These are phyloP conservation scores for Nymphalis c-album DNA, from an alignment of 2,888 invertebrate species.

Conservation along the genomic window DNA sequence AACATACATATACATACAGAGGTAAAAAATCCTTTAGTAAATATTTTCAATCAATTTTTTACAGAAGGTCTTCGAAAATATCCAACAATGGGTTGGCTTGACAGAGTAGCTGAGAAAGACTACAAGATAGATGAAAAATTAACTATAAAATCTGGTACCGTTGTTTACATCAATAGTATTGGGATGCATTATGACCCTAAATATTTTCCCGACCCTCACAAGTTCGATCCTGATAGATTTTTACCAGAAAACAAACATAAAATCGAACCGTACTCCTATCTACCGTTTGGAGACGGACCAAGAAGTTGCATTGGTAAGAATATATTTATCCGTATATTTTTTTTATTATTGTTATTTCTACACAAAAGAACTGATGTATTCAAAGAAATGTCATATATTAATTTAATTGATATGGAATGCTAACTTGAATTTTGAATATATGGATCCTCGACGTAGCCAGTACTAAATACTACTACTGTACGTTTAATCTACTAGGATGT, in stretches of 20 bases:
- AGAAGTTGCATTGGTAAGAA: slow-evolving; percentile 80
- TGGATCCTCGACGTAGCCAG: too few relatives aligned
- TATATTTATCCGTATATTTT: neutral
- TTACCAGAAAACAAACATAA: slow-evolving; percentile 76
- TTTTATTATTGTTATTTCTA: too few relatives aligned
- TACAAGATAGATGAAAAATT: slow-evolving; percentile 45
- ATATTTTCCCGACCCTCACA: slow-evolving; percentile 75
- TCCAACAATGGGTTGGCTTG: slow-evolving; percentile 46
- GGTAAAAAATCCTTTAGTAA: neutral
- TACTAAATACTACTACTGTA: too few relatives aligned
- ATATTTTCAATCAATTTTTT: slow-evolving; percentile 2
- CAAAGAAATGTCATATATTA: too few relatives aligned
- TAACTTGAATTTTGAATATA: too few relatives aligned
- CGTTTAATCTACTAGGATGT: too few relatives aligned
- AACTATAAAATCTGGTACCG: slow-evolving; percentile 43
- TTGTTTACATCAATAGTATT: slow-evolving; percentile 51
- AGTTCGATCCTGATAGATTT: slow-evolving; percentile 80
- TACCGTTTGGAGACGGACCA: slow-evolving; percentile 82
- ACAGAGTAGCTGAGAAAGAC: slow-evolving; percentile 39
- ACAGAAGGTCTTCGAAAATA: slow-evolving; percentile 44
- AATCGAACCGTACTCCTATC: slow-evolving; percentile 54
- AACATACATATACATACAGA: too few relatives aligned
- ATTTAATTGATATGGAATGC: too few relatives aligned
- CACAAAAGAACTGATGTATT: too few relatives aligned
- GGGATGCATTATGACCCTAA: slow-evolving; percentile 65